A percentile compares a stretch with the other conserved stretches of the same genome.
These are phyloP conservation scores for Peromyscus aztecus DNA, from an alignment of 2,797 vertebrate genomes.

Conservation along the genomic window DNA sequence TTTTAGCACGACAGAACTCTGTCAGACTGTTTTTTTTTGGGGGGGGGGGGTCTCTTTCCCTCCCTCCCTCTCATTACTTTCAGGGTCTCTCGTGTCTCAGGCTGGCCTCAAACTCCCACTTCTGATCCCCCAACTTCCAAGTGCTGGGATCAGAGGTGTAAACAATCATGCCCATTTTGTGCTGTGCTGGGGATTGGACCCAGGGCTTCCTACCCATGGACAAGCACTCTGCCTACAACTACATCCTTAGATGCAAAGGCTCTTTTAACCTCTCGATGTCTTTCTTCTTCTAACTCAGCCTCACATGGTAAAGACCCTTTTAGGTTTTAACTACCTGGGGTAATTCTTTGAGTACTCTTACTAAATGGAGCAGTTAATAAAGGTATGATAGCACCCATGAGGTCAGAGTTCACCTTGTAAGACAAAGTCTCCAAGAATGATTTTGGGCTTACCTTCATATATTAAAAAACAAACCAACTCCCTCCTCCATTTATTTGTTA, in stretches of 20 bases:
- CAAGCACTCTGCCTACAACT: background rate
- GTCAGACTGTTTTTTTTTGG: background rate
- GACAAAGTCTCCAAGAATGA: background rate
- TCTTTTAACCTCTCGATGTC: background rate
- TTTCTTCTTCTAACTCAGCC: conserved; percentile 31
- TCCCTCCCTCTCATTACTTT: background rate
- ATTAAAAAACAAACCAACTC: background rate
- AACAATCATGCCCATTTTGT: background rate
- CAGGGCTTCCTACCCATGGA: background rate
- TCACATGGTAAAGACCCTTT: background rate
- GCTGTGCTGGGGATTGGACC: no score
- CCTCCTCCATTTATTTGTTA: conserved; percentile 22
- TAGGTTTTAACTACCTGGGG: background rate
- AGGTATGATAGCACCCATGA: background rate
- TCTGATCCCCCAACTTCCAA: background rate
- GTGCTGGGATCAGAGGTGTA: background rate
- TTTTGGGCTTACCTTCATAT: background rate
- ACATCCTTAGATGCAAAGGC: background rate
- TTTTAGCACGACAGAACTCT: background rate
- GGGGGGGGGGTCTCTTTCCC: no score
- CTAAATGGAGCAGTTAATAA: background rate
- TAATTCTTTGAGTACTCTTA: background rate
- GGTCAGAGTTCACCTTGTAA: conserved; percentile 17
- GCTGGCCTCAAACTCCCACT: background rate
- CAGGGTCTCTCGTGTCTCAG: background rate